A percentile compares a stretch with the other conserved stretches of the same genome.
These are phyloP conservation scores for Ramazzottius varieornatus DNA, from an alignment of 2,888 invertebrate species.

Conservation along the genomic window DNA sequence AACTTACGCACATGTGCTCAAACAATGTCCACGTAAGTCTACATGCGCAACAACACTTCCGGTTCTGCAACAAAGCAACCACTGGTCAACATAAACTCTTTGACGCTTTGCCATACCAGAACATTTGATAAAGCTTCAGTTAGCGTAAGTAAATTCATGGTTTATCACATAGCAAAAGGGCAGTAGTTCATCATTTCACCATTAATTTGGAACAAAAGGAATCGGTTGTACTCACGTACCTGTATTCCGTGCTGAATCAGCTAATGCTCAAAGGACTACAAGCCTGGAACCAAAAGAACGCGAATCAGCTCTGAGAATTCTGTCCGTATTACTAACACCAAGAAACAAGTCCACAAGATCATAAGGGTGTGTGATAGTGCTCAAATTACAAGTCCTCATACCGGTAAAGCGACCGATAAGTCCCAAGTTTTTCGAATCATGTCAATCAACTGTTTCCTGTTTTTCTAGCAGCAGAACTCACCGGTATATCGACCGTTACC, in stretches of 20 bases:
- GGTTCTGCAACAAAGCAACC: too few relatives aligned
- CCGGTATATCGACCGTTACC: too few relatives aligned
- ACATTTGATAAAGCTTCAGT: neutral
- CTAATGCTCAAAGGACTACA: too few relatives aligned
- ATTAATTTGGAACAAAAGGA: neutral
- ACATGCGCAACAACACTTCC: too few relatives aligned
- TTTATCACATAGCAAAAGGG: conserved; percentile 4
- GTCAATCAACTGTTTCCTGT: too few relatives aligned
- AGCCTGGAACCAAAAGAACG: neutral
- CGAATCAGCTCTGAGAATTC: neutral
- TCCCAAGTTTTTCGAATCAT: neutral
- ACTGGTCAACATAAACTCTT: too few relatives aligned
- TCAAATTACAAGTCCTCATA: neutral
- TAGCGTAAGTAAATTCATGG: neutral
- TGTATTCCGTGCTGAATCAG: too few relatives aligned
- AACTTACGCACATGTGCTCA: neutral
- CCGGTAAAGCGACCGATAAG: neutral
- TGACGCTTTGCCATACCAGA: neutral
- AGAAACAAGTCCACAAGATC: too few relatives aligned
- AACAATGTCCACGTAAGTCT: too few relatives aligned
- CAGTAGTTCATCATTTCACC: neutral
- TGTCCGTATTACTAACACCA: too few relatives aligned
- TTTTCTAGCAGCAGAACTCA: too few relatives aligned
- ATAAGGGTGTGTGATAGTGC: neutral
- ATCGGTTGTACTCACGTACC: too few relatives aligned